These are phyloP conservation scores for Thunnus thynnus DNA, from an alignment of 2,113 vertebrate genomes.

Conservation along the genomic window DNA sequence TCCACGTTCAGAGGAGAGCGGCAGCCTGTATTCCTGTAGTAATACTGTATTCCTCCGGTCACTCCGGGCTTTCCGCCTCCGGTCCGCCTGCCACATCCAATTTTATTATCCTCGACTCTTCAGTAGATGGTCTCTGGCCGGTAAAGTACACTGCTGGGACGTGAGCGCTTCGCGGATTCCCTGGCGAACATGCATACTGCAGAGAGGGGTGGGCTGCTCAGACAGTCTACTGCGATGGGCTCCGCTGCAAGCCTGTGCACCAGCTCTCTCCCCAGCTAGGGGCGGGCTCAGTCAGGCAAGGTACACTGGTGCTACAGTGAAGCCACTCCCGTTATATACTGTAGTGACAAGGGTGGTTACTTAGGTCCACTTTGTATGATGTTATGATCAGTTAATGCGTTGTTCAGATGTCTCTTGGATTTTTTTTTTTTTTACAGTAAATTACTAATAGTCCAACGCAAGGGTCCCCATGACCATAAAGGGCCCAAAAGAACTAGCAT, in stretches of 20 bases:
- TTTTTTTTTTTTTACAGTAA: too few species aligned
- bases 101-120: slow-evolving; percentile 75
- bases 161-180: slow-evolving; percentile 78
- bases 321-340: slow-evolving; percentile 70
- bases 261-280: slow-evolving; percentile 71
- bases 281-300: slow-evolving; percentile 78
- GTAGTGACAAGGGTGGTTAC: slow-evolving; percentile 34
- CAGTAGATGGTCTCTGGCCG: slow-evolving; percentile 71
- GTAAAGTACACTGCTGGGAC: slow-evolving; percentile 79
- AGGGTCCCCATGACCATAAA: neutral
- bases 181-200: slow-evolving; percentile 84
- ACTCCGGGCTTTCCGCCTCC: slow-evolving; percentile 70
- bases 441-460: neutral
- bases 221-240: slow-evolving; percentile 76
- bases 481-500: neutral
- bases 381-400: slow-evolving; percentile 25
- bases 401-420: neutral
- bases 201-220: slow-evolving; percentile 78
- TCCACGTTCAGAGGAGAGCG: slow-evolving; percentile 83
- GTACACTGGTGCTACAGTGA: slow-evolving; percentile 65
- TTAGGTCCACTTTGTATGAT: slow-evolving; percentile 23
- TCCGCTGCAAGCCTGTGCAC: slow-evolving; percentile 68
- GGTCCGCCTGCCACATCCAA: slow-evolving; percentile 81
- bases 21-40: slow-evolving; percentile 73
- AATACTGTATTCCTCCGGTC: slow-evolving; percentile 66